Percentiles rank a stretch among this genome's conserved stretches.
phyloP scores from a whole-genome alignment of 1,140 invertebrate genomes.

The Apis mellifera region DNA sequence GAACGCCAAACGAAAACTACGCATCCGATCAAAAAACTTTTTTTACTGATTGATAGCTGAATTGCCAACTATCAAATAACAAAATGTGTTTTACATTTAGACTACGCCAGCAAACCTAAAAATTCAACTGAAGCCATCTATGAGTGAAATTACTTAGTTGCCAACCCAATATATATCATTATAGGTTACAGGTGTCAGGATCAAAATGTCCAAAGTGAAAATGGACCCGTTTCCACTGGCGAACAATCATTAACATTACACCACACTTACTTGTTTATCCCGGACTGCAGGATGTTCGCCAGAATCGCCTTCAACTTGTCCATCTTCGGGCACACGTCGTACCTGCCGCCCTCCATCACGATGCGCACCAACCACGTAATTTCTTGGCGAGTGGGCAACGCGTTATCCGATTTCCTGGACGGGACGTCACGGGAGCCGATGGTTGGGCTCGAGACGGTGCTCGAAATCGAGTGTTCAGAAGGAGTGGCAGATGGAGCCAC shows the following conservation, averaged over 20 bases:
- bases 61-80: too few relatives aligned
- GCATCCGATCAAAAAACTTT: too few relatives aligned
- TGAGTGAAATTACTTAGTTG: too few relatives aligned
- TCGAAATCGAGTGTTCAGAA: neutral
- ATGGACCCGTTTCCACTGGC: too few relatives aligned
- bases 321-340: constrained; percentile 70
- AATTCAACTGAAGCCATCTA: too few relatives aligned
- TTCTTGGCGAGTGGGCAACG: constrained; percentile 53
- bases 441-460: constrained; percentile 5
- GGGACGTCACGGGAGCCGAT: neutral
- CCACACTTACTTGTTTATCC: constrained; percentile 67
- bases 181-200: too few relatives aligned
- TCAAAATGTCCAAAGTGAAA: too few relatives aligned
- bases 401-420: constrained; percentile 42
- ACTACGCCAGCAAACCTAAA: too few relatives aligned
- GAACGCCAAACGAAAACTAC: too few relatives aligned
- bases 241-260: neutral
- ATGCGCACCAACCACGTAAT: constrained; percentile 71
- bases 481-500: neutral
- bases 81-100: too few relatives aligned
- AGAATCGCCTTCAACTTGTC: constrained; percentile 62
- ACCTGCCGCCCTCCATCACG: constrained; percentile 68
- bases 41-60: too few relatives aligned
- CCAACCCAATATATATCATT: too few relatives aligned
- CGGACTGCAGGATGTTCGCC: constrained; percentile 64